Percentiles rank a stretch among this genome's conserved stretches.
phyloP scores from a whole-genome alignment of 2,113 vertebrate genomes.

The Litocranius walleri region DNA sequence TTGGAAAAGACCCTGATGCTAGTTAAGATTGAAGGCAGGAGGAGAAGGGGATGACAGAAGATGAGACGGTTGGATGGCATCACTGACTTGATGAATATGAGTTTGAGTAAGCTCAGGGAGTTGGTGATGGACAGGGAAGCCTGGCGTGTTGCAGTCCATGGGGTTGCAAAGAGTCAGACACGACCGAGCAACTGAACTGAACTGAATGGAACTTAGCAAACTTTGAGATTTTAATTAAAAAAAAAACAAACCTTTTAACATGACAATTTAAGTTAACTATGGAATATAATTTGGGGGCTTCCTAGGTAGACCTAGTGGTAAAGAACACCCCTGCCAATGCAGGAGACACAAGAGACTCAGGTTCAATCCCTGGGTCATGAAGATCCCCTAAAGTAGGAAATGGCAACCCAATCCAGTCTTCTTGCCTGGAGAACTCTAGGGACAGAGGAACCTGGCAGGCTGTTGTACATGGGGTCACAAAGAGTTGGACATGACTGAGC shows the following conservation, averaged over 20 bases:
- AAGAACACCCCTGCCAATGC: not conserved
- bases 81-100: not conserved
- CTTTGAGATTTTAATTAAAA: not conserved
- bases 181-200: fast-evolving
- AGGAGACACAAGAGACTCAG: not conserved
- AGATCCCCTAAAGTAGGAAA: not conserved
- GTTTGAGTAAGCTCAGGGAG: not conserved
- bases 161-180: not conserved
- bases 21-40: not conserved
- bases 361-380: not conserved
- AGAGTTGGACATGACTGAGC: not conserved
- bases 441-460: not conserved
- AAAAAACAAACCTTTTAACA: not conserved
- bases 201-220: not conserved
- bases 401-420: not conserved
- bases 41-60: not conserved
- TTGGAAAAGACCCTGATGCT: not conserved
- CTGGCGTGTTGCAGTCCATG: fast-evolving
- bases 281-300: not conserved
- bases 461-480: not conserved
- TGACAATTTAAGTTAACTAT: not conserved
- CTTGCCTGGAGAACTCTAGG: not conserved
- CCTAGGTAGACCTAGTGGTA: not conserved
- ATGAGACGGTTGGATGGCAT: not conserved
- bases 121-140: not conserved